Base-by-base conservation (phyloP, 2,113 vertebrate species). In the Gadus macrocephalus region DNA sequence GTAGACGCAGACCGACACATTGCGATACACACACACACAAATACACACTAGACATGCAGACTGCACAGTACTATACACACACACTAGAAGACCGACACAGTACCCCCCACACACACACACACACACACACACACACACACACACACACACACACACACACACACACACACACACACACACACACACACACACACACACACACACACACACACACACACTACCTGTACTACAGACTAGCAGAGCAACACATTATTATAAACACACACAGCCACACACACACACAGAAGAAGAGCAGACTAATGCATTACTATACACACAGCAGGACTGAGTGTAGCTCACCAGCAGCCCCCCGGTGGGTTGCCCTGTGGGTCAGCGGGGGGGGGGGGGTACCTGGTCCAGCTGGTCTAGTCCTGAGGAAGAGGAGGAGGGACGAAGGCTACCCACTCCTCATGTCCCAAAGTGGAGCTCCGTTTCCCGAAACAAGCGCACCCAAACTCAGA, bases 181-280 rank as follows among this genome's bases (percentile, higher is more conserved):
- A 20, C 20, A 20, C 20, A 20, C 20, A 20, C 20, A 20, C 20
- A 20, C 20, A 20, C 53, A 3, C 3, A 60, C 16, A 60, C n/a
- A 20, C 15, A 20, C 58, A 20, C 16, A 20, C 16, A n/a, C 19
- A 62, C n/a, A 62, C 19, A 62, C 19, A 62, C 60, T 25, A 20
- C 22, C 60, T 22, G 22, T 20, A 62, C 60, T 31, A 55, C 53
- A 16, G 3, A 55, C 53, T 15, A 12, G 15, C 53, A 55, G 15
- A 55, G 3, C 3, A 12, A 55, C 53, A 55, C 53, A 55, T 3
- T 55, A 16, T 8, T 16, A 55, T 11, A 55, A 3, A 55, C 53
- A 55, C 53, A 55, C 64, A 66, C 64, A 20, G 58, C 31, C 59
- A 69, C 59, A 31, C 17, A 59, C 17, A 59, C 66, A 68, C 66